Evolutionary conservation across 92 coral and sea anemone species (phyloP).

Genomic region (Epizoanthus stellaris): DNA sequence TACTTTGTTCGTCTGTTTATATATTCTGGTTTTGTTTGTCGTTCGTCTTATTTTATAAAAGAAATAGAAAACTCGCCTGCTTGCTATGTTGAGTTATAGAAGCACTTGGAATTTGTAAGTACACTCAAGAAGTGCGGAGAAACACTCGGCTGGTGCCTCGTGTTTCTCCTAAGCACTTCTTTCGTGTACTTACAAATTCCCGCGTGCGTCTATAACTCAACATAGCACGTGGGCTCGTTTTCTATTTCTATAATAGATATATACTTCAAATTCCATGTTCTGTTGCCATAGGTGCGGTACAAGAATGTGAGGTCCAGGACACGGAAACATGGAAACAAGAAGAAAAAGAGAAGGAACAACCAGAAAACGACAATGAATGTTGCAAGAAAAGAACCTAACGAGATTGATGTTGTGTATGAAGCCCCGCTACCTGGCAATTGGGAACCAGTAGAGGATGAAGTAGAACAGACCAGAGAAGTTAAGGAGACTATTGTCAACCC

Average conservation of each 20-base stretch:
- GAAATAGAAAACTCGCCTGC: no score
- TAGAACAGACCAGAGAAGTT: background rate
- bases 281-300: background rate
- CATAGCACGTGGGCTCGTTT: no score
- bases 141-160: no score
- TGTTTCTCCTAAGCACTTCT: no score
- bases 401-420: slow-evolving; percentile 55
- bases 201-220: no score
- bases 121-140: no score
- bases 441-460: slow-evolving; percentile 41
- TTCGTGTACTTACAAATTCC: no score
- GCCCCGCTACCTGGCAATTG: slow-evolving; percentile 75
- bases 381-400: background rate
- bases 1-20: no score
- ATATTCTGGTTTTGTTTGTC: no score
- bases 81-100: no score
- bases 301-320: slow-evolving; percentile 9
- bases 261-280: background rate
- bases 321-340: slow-evolving; percentile 25
- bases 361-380: slow-evolving; percentile 2
- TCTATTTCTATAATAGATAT: background rate
- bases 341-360: slow-evolving; percentile 23
- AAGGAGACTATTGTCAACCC: background rate
- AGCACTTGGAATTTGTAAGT: no score
- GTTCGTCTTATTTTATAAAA: no score